These are phyloP conservation scores for Dasysyrphus tricinctus DNA, from an alignment of 2,888 invertebrate species.

Conservation along the genomic window DNA sequence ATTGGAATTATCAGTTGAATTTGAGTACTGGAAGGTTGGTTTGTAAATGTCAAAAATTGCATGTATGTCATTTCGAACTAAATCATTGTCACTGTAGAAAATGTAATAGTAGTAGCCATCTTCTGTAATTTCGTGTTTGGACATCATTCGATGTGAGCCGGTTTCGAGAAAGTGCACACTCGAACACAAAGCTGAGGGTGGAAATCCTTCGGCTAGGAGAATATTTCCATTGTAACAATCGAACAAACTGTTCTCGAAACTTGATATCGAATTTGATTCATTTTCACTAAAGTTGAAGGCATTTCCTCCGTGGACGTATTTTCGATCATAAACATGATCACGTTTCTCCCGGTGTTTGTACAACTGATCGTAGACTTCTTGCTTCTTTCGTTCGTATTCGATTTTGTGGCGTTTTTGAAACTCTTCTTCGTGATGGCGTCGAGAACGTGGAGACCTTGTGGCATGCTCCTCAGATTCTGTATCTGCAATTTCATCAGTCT, in stretches of 20 bases:
- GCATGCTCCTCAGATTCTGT: slow-evolving; percentile 5
- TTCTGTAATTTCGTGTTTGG: slow-evolving; percentile 88
- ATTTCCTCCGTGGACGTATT: slow-evolving; percentile 91
- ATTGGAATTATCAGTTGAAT: slow-evolving; percentile 81
- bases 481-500: slow-evolving; percentile 51
- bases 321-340: slow-evolving; percentile 87
- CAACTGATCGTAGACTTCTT: slow-evolving; percentile 80
- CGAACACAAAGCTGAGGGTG: slow-evolving; percentile 88
- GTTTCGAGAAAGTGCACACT: slow-evolving; percentile 88
- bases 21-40: slow-evolving; percentile 90
- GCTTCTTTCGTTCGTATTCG: slow-evolving; percentile 60
- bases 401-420: slow-evolving; percentile 34
- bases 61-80: slow-evolving; percentile 91
- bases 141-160: slow-evolving; percentile 87
- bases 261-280: slow-evolving; percentile 89
- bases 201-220: slow-evolving; percentile 89
- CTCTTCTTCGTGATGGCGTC: slow-evolving; percentile 42
- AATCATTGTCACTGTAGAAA: slow-evolving; percentile 94
- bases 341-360: slow-evolving; percentile 80
- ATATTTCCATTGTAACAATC: slow-evolving; percentile 91
- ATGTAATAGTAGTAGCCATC: slow-evolving; percentile 95
- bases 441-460: slow-evolving; percentile 22
- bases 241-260: slow-evolving; percentile 91
- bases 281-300: slow-evolving; percentile 85
- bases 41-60: slow-evolving; percentile 93